Conservation (phyloP, 2,888 invertebrate species). For the Clistopyga incitator region DNA sequence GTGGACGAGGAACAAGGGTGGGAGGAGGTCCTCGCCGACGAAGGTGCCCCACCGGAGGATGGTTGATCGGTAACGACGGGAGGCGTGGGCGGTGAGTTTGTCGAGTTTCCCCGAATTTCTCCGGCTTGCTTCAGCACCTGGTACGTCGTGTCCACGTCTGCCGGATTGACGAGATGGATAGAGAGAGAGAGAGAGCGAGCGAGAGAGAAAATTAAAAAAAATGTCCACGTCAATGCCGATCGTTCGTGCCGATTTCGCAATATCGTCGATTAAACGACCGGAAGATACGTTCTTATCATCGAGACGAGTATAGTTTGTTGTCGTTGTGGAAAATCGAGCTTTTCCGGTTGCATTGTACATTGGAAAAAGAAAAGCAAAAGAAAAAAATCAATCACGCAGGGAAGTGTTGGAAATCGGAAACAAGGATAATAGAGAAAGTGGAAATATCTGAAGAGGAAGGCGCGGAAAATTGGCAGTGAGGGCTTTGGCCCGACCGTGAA, state of each 20-base stretch:
- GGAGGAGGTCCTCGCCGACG: conserved; percentile 82
- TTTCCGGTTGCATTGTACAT: too few relatives aligned
- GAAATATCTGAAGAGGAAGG: not conserved
- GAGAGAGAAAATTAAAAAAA: conserved; percentile 26
- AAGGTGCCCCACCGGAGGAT: conserved; percentile 80
- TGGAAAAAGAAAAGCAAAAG: too few relatives aligned
- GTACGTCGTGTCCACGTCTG: conserved; percentile 96
- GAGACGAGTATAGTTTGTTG: too few relatives aligned
- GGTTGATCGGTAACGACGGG: conserved; percentile 81
- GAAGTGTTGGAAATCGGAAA: too few relatives aligned
- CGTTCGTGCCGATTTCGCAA: not conserved
- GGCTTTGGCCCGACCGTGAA: not conserved
- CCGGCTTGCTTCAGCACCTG: conserved; percentile 97
- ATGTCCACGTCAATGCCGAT: conserved; percentile 20
- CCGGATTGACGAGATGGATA: conserved; percentile 69
- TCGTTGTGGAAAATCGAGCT: too few relatives aligned
- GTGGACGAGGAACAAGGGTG: conserved; percentile 84
- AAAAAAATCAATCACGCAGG: too few relatives aligned
- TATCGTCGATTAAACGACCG: not conserved
- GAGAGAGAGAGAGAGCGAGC: conserved; percentile 22
- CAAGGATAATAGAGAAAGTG: not conserved
- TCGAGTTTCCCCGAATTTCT: conserved; percentile 88
- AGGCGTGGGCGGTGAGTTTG: conserved; percentile 83
- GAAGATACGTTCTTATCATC: not conserved
- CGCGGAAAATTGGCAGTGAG: not conserved